Evolutionary conservation across 2,888 invertebrate genomes (phyloP), one percentile per base, ranked within the genome.

Genomic region (Eupsilia transversa): DNA sequence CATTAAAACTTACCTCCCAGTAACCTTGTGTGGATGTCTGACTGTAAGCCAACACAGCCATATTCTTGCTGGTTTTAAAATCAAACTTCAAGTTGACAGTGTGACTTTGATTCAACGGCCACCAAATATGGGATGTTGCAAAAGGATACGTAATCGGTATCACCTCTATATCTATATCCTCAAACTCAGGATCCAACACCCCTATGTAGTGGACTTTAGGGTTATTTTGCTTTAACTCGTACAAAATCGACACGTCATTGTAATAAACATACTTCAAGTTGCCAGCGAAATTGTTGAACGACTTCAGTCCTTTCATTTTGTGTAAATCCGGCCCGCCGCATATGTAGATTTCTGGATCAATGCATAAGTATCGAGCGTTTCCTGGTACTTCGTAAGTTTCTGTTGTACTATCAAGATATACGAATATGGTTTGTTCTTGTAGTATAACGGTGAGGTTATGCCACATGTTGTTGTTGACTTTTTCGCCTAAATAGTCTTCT

Each of bases 301-400:
- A 99, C 89, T 97, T 97, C 86, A 98, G 95, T 66, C 99, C 98
- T 93, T 97, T 97, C 96, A 98, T 98, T 94, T 98, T 98, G 90
- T 98, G 97, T 79, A 98, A 93, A 91, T 98, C 98, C 3, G 98
- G 98, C 5, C 99, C 99, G 27, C 98, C 98, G 65, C 98, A 98
- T 84, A 99, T 98, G 92, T 99, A 99, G 86, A 99, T 98, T 94
- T 99, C 98, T 52, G 99, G 99, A 96, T 99, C 99, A 83, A 99
- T 98, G 87, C 98, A 98, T 80, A 99, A 97, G 97, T 97, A 91
- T 97, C 92, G 93, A 3, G 96, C 94, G 56, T 95, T 97, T 20
- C 98, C 98, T 1, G 98, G 97, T 63, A 98, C 96, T 90, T 98
- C 97, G 70, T 98, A 97, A 0, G 97, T 96, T 86, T 97, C 97